Evolutionary conservation across 2,797 vertebrate species (phyloP).

Genomic region (Florisuga fusca): DNA sequence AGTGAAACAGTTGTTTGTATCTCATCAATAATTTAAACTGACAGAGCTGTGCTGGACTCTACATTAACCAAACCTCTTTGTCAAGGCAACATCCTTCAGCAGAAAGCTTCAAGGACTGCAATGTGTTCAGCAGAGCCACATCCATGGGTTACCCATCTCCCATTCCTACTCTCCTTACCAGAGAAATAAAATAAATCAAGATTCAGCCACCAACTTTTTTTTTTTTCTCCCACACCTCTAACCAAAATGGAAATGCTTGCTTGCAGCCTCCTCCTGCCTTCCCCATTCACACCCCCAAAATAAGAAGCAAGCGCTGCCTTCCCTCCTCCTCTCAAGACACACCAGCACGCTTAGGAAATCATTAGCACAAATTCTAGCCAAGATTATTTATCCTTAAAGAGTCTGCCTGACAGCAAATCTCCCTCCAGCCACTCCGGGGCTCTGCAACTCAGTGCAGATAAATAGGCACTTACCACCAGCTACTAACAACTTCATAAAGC

Average conservation of each 20-base stretch:
- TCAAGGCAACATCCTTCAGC: neutral
- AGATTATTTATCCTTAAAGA: constrained; percentile 20
- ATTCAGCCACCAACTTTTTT: constrained; percentile 2
- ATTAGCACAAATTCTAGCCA: neutral
- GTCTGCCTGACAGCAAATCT: neutral
- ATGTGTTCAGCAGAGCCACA: neutral
- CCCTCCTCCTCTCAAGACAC: neutral
- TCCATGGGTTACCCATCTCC: neutral
- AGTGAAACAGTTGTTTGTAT: neutral
- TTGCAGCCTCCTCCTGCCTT: constrained; percentile 13
- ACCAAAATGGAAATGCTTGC: neutral
- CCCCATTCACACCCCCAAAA: constrained; percentile 5
- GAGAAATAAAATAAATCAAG: constrained; percentile 7
- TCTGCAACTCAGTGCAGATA: neutral
- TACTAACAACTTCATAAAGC: neutral
- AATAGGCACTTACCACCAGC: neutral
- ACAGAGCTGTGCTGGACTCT: neutral
- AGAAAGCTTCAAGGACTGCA: neutral
- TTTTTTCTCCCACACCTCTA: constrained; percentile 10
- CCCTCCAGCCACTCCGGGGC: neutral
- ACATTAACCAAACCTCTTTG: neutral
- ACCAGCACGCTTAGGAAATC: neutral
- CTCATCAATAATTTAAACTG: constrained; percentile 4
- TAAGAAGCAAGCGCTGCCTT: neutral
- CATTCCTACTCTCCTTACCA: neutral